These are phyloP conservation scores for Synergus umbraculus DNA, from an alignment of 2,888 invertebrate species.

Conservation along the genomic window DNA sequence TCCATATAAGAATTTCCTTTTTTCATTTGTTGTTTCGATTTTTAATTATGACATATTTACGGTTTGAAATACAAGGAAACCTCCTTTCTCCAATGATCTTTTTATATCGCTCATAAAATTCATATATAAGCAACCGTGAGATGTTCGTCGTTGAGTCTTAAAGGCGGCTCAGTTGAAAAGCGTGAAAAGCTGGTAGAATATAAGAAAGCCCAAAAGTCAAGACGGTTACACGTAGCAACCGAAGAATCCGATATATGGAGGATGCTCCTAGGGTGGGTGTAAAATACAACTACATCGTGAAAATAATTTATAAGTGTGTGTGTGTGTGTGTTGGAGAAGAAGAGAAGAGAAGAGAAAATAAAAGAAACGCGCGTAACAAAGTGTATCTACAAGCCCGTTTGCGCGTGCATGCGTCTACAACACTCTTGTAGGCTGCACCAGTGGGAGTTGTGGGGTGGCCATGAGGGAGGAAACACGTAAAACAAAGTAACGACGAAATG, in stretches of 20 bases:
- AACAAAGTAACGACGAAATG: slow-evolving; percentile 77
- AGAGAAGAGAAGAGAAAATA: slow-evolving; percentile 48
- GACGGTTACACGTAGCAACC: slow-evolving; percentile 33
- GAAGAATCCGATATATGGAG: slow-evolving; percentile 11
- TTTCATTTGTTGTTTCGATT: background rate
- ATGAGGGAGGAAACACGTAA: slow-evolving; percentile 68
- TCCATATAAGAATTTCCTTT: background rate
- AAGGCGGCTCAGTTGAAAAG: background rate
- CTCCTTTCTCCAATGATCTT: background rate
- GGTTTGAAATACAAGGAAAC: background rate
- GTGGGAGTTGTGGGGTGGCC: slow-evolving; percentile 51
- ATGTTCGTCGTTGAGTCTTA: background rate
- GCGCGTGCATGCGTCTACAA: slow-evolving; percentile 39
- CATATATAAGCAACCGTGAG: background rate
- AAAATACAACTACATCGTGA: slow-evolving; percentile 12
- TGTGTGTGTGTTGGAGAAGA: slow-evolving; percentile 5
- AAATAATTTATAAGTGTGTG: slow-evolving; percentile 1
- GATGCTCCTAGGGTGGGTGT: slow-evolving; percentile 17
- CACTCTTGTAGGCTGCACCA: slow-evolving; percentile 42
- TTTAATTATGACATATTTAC: background rate
- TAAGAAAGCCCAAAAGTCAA: slow-evolving; percentile 41
- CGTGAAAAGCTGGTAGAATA: slow-evolving; percentile 1
- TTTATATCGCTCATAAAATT: background rate
- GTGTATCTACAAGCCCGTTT: slow-evolving; percentile 46
- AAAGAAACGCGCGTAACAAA: slow-evolving; percentile 56